These are phyloP conservation scores for Scolopax mira DNA, from an alignment of 2,113 vertebrate genomes.

Conservation along the genomic window DNA sequence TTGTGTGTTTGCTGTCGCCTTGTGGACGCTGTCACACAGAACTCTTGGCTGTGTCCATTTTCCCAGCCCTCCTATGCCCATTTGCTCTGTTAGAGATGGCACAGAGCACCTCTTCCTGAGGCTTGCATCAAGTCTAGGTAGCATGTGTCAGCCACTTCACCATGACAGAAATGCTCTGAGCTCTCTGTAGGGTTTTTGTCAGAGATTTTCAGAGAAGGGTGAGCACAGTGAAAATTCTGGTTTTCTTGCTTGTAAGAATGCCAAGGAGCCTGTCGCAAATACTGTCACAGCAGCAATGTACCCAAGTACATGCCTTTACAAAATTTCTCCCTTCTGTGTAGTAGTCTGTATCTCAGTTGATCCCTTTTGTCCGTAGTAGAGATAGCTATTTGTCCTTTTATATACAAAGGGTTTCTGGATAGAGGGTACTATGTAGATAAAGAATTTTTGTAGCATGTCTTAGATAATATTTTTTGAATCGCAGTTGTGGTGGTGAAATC, in stretches of 20 bases:
- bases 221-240: neutral
- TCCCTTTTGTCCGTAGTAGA: neutral
- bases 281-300: neutral
- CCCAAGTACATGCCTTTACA: accelerated
- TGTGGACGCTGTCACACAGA: neutral
- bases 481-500: neutral
- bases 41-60: neutral
- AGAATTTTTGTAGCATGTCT: neutral
- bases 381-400: neutral
- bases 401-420: neutral
- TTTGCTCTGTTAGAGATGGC: neutral
- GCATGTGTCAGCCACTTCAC: neutral
- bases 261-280: neutral
- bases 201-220: neutral
- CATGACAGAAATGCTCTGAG: accelerated
- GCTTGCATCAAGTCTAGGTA: neutral
- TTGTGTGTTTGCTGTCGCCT: constrained; percentile 27
- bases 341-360: neutral
- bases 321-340: neutral
- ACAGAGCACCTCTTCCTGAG: neutral
- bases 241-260: neutral
- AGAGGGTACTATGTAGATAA: neutral
- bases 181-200: neutral
- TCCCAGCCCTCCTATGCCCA: neutral
- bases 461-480: neutral